These are phyloP conservation scores for Cerastis leucographa DNA, from an alignment of 2,888 invertebrate species.

Conservation along the genomic window DNA sequence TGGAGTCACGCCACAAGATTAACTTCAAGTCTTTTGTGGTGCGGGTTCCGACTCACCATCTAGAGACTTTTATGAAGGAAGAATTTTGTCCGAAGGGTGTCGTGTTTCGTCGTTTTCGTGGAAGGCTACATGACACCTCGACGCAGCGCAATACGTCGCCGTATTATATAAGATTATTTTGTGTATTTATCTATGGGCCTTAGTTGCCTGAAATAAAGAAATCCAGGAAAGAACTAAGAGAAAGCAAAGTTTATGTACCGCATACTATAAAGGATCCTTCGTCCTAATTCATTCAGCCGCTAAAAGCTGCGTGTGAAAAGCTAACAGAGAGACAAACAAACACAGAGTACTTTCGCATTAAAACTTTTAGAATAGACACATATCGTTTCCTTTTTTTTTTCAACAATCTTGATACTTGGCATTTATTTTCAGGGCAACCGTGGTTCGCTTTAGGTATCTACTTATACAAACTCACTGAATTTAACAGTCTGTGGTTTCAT, in stretches of 20 bases:
- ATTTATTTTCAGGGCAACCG: background rate
- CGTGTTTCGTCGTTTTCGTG: too few relatives aligned
- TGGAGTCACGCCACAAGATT: too few relatives aligned
- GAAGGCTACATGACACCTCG: too few relatives aligned
- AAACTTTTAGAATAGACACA: background rate
- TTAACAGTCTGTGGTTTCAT: background rate
- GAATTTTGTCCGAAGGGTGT: too few relatives aligned
- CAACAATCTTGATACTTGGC: background rate
- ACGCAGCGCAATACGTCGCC: too few relatives aligned
- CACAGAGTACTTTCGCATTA: too few relatives aligned
- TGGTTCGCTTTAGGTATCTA: background rate
- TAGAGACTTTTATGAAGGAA: too few relatives aligned
- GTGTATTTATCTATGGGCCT: too few relatives aligned
- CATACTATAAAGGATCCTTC: background rate
- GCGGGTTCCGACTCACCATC: too few relatives aligned
- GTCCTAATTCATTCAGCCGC: background rate
- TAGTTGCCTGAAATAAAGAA: too few relatives aligned
- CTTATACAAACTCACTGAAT: background rate
- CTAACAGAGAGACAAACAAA: background rate
- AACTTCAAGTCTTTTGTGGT: too few relatives aligned
- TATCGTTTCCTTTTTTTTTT: background rate
- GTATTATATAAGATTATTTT: too few relatives aligned
- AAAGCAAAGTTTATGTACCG: background rate
- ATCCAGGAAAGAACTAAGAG: background rate
- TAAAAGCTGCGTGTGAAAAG: background rate